Evolutionary conservation across 2,888 invertebrate species (phyloP).

Genomic region (Oxycera nigricornis): DNA sequence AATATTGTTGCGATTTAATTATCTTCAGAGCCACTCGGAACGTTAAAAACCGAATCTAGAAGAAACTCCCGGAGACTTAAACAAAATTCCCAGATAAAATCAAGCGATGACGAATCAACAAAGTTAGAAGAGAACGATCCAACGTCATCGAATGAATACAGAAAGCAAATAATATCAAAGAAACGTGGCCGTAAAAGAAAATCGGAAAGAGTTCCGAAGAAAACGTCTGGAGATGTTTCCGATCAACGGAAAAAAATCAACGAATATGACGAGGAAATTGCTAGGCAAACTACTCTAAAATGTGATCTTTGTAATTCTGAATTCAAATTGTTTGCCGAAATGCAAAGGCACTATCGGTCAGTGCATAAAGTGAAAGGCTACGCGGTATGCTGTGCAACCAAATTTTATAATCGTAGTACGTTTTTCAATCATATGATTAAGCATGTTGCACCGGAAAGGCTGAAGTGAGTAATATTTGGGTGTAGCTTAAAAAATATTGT

Average conservation of each 20-base stretch:
- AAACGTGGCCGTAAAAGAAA: constrained; percentile 30
- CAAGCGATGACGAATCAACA: background rate
- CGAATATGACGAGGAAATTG: constrained; percentile 37
- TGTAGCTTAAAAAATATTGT: background rate
- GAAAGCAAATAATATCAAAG: background rate
- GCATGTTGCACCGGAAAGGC: constrained; percentile 42
- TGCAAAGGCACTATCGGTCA: constrained; percentile 41
- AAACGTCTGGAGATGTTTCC: background rate
- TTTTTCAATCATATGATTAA: constrained; percentile 44
- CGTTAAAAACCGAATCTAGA: constrained; percentile 9
- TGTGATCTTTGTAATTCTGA: constrained; percentile 41
- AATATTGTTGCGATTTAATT: background rate
- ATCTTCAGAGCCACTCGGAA: constrained; percentile 1
- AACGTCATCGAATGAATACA: background rate
- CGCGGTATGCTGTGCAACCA: constrained; percentile 42
- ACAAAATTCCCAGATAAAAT: background rate
- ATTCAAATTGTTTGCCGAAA: constrained; percentile 38
- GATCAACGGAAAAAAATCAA: constrained; percentile 20
- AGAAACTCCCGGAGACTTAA: background rate
- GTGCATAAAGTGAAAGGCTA: constrained; percentile 41
- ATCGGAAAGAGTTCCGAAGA: background rate
- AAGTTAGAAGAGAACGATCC: constrained; percentile 6
- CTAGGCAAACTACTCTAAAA: constrained; percentile 38
- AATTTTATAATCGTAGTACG: constrained; percentile 34
- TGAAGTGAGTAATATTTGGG: constrained; percentile 28